phyloP scores from a whole-genome alignment of 2,888 invertebrate genomes.

The Deilephila porcellus region DNA sequence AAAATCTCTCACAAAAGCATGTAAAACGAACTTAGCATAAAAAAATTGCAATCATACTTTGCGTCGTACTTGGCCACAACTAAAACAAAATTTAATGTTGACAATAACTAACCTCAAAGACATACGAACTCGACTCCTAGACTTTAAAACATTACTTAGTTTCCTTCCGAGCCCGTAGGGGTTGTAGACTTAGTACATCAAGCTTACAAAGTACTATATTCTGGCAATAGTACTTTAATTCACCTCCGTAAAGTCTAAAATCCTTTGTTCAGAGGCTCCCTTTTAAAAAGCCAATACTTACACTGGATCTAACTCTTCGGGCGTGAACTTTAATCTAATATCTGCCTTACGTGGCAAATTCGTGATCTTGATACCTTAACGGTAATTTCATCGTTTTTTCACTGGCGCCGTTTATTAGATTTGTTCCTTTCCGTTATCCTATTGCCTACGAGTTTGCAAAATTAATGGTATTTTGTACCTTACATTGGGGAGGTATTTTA shows the following conservation, averaged over 20 bases:
- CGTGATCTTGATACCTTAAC: conserved; percentile 31
- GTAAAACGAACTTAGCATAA: not conserved
- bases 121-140: conserved; percentile 36
- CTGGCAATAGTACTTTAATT: conserved; percentile 13
- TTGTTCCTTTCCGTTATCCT: conserved; percentile 5
- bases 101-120: conserved; percentile 33
- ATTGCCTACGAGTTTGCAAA: not conserved
- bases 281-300: conserved; percentile 38
- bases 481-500: not conserved
- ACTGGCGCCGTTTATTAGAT: conserved; percentile 19
- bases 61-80: not conserved
- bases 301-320: conserved; percentile 38
- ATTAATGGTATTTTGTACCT: not conserved
- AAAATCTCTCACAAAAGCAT: not conserved
- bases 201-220: conserved; percentile 25
- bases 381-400: conserved; percentile 18
- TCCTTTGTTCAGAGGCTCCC: not conserved
- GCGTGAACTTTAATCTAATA: conserved; percentile 46
- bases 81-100: conserved; percentile 28
- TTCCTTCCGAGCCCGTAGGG: conserved; percentile 34
- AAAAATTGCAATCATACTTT: not conserved
- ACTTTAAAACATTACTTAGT: conserved; percentile 41
- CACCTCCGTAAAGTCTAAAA: conserved; percentile 22
- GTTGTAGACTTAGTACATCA: conserved; percentile 36
- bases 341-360: conserved; percentile 39